Percentiles rank a stretch among this genome's conserved stretches.
Conservation (phyloP, 2,888 invertebrate genomes). For the Hofmannophila pseudospretella region DNA sequence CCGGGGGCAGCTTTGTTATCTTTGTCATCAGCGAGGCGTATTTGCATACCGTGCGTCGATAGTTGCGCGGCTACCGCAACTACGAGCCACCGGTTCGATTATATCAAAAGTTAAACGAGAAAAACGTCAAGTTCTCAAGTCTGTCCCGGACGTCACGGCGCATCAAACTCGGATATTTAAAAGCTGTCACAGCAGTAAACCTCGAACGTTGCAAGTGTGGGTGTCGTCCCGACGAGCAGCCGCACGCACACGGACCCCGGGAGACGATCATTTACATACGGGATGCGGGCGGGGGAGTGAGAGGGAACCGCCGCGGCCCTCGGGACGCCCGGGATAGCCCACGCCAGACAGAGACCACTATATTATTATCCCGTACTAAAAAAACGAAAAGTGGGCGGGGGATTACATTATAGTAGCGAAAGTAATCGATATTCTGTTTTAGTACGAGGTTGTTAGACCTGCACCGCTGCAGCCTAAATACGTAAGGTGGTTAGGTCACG, state of each 20-base stretch:
- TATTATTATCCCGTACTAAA: slow-evolving; percentile 69
- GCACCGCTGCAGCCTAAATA: slow-evolving; percentile 73
- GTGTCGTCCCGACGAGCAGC: slow-evolving; percentile 33
- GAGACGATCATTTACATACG: slow-evolving; percentile 78
- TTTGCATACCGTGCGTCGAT: slow-evolving; percentile 43
- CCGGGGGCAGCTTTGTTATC: slow-evolving; percentile 58
- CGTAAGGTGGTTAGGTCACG: slow-evolving; percentile 63
- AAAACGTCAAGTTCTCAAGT: slow-evolving; percentile 10
- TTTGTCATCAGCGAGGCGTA: slow-evolving; percentile 56
- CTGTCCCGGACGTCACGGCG: slow-evolving; percentile 43
- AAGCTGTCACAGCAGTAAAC: slow-evolving; percentile 74
- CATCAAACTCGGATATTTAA: slow-evolving; percentile 61
- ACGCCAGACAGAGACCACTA: slow-evolving; percentile 65
- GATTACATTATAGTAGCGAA: slow-evolving; percentile 80
- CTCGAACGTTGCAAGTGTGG: slow-evolving; percentile 57
- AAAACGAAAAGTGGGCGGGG: slow-evolving; percentile 78
- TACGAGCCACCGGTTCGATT: slow-evolving; percentile 24
- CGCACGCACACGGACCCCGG: slow-evolving; percentile 54
- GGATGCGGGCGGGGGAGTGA: slow-evolving; percentile 46
- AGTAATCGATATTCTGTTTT: slow-evolving; percentile 79
- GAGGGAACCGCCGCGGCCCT: slow-evolving; percentile 38
- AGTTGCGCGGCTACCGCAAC: slow-evolving; percentile 17
- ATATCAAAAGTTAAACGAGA: slow-evolving; percentile 9
- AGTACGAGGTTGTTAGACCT: slow-evolving; percentile 73
- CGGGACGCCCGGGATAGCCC: slow-evolving; percentile 44